Evolutionary conservation across 2,888 invertebrate genomes (phyloP), one percentile per base, ranked within the genome.

Genomic region (Brachyptera risi): DNA sequence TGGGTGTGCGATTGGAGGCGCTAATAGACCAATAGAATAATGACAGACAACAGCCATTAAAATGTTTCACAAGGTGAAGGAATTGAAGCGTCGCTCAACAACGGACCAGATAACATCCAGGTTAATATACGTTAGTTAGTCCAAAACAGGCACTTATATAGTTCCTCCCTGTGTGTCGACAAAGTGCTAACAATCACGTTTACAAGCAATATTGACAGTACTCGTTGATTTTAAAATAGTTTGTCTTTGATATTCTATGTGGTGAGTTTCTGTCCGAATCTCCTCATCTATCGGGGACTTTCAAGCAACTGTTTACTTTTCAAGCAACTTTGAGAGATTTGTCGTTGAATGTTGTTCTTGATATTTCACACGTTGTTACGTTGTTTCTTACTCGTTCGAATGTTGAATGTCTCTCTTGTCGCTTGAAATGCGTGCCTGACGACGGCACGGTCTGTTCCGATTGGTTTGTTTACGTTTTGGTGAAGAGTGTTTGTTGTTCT

Each of bases 401-500:
- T n/a, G n/a, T n/a, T n/a, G n/a, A n/a, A n/a, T n/a, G n/a, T n/a
- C 42, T 19, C 21, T 42, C 2, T 42, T 19, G 42, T 42, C 19
- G 17, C 42, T 17, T 42, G 11, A n/a, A 11, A 4, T 17, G 4
- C 3, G 5, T 38, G 3, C 19, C 21, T 42, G 38, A 11, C 17
- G 21, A n/a, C 24, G 15, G n/a, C 42, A 27, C 27, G 31, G n/a
- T 23, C 35, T n/a, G 13, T 11, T 19, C 51, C 51, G 31, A n/a
- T 17, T 51, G 35, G 62, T 60, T 1, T 44, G 54, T 66, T 61
- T 69, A 70, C 65, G 69, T 70, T 57, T 65, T 67, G 17, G 69
- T 64, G 35, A 68, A 67, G 35, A 68, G 63, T 24, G 65, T 63
- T 56, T 65, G 62, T 31, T 65, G 65, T 24, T 67, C 65, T 44